Evolutionary conservation across 2,797 vertebrate genomes (phyloP).

Genomic region (Naso thynnoides): DNA sequence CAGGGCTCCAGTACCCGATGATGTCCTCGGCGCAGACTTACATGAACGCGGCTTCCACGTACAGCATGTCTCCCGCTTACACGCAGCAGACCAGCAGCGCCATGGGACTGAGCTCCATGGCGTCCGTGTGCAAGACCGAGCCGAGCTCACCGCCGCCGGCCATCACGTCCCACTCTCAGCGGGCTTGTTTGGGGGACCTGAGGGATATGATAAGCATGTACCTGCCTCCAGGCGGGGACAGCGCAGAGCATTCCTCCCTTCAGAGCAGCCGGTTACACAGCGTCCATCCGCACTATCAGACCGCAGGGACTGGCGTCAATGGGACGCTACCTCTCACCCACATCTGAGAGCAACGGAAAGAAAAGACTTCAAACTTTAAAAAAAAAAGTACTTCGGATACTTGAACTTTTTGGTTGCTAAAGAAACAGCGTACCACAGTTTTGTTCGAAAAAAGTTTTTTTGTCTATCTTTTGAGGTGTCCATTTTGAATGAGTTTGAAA

Average conservation of each 20-base stretch:
- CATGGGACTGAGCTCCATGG: conserved; percentile 94
- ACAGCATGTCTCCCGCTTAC: conserved; percentile 92
- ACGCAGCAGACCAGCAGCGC: conserved; percentile 91
- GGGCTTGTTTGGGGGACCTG: conserved; percentile 97
- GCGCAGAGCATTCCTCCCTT: conserved; percentile 91
- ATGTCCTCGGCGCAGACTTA: conserved; percentile 97
- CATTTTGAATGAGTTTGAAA: conserved; percentile 76
- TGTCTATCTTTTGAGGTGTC: conserved; percentile 73
- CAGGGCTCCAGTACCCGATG: conserved; percentile 97
- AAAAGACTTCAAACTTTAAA: conserved; percentile 66
- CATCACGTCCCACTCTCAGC: conserved; percentile 95
- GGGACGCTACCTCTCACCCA: conserved; percentile 98
- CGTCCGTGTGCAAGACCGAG: conserved; percentile 96
- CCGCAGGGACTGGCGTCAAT: conserved; percentile 94
- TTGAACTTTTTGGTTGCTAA: conserved; percentile 86
- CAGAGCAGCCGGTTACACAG: conserved; percentile 95
- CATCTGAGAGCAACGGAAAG: conserved; percentile 85
- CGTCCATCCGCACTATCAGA: conserved; percentile 98
- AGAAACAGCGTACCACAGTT: conserved; percentile 73
- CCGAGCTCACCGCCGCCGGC: conserved; percentile 96
- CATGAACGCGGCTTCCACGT: conserved; percentile 96
- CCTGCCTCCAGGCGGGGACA: conserved; percentile 96
- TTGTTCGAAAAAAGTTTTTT: conserved; percentile 63
- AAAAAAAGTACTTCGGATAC: conserved; percentile 86
- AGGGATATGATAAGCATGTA: conserved; percentile 99